Conservation (phyloP, 2,797 vertebrate species). For the Sternarchorhynchus goeldii region DNA sequence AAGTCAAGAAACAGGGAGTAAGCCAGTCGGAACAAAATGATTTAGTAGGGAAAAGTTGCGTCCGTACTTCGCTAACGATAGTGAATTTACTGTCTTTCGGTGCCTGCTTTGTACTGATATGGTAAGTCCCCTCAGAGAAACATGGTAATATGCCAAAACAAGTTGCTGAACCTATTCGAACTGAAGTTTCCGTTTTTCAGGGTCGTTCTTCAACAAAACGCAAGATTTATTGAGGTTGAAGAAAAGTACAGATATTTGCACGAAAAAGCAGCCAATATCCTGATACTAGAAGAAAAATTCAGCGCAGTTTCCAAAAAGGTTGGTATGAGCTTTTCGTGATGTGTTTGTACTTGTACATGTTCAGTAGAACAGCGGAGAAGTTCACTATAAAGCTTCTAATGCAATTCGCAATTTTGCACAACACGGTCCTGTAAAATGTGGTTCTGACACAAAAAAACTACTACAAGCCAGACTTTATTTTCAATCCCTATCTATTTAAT, state of each 20-base stretch:
- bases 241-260: slow-evolving; percentile 79
- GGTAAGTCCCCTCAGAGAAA: slow-evolving; percentile 63
- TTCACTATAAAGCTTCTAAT: not conserved
- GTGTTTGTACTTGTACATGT: not conserved
- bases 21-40: slow-evolving; percentile 18
- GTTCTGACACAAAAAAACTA: not conserved
- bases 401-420: too few relatives aligned
- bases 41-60: slow-evolving; percentile 16
- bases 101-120: slow-evolving; percentile 64
- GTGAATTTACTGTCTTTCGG: slow-evolving; percentile 66
- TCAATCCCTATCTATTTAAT: not conserved
- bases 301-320: slow-evolving; percentile 86
- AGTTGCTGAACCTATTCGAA: not conserved
- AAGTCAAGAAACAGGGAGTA: slow-evolving; percentile 37
- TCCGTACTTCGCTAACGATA: slow-evolving; percentile 26
- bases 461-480: not conserved
- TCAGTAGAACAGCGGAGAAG: not conserved
- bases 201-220: slow-evolving; percentile 84
- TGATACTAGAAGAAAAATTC: slow-evolving; percentile 81
- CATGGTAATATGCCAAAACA: too few relatives aligned
- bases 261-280: slow-evolving; percentile 73
- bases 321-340: slow-evolving; percentile 46
- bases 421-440: not conserved
- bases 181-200: slow-evolving; percentile 62
- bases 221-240: slow-evolving; percentile 81